A percentile compares a stretch with the other conserved stretches of the same genome.
These are phyloP conservation scores for Eumacrocentrus americanus DNA, from an alignment of 2,888 invertebrate genomes.

Conservation along the genomic window DNA sequence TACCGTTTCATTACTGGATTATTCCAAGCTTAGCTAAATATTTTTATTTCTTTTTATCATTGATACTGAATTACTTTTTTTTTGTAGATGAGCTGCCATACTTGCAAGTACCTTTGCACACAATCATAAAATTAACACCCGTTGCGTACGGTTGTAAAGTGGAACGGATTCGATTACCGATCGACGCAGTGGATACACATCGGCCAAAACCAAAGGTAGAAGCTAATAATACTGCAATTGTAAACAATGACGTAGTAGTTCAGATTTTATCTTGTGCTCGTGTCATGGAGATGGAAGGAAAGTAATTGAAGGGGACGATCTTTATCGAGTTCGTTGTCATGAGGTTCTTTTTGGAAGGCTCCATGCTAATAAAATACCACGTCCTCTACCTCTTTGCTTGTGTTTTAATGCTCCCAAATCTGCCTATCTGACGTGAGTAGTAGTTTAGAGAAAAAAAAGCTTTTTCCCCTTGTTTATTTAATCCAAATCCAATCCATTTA, in stretches of 20 bases:
- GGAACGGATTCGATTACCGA: conserved; percentile 88
- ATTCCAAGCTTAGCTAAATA: no score
- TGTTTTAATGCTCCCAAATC: conserved; percentile 5
- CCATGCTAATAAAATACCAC: conserved; percentile 14
- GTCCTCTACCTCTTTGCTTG: conserved; percentile 5
- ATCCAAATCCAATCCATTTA: neutral
- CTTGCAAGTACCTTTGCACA: conserved; percentile 89
- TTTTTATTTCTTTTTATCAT: no score
- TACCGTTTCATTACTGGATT: no score
- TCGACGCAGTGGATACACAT: conserved; percentile 96
- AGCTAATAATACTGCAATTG: conserved; percentile 45
- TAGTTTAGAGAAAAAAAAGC: neutral
- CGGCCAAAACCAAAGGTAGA: conserved; percentile 84
- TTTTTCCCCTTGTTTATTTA: neutral
- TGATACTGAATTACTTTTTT: neutral
- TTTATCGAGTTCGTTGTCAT: conserved; percentile 1
- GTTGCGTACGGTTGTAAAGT: conserved; percentile 98
- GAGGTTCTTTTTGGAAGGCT: neutral
- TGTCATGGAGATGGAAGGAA: neutral
- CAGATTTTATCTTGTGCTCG: no score
- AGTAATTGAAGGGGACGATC: neutral
- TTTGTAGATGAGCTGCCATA: conserved; percentile 85
- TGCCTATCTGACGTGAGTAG: neutral
- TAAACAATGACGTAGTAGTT: no score
- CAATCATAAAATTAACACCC: conserved; percentile 95